Evolutionary conservation across 2,888 invertebrate species (phyloP), one percentile per base, ranked within the genome.

Genomic region (Baronia brevicornis): DNA sequence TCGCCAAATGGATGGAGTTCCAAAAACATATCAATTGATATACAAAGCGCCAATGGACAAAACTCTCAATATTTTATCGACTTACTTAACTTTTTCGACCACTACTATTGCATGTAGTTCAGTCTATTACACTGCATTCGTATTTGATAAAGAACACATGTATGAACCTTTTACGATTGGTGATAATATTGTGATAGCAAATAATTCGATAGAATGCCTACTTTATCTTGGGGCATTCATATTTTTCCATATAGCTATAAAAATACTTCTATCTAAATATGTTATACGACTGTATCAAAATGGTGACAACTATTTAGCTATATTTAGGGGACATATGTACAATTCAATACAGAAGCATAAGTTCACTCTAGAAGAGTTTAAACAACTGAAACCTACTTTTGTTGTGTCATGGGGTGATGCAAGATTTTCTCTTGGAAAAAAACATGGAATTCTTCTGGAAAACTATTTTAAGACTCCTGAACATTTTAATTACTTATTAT

Each of bases 11-110:
- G 82, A 84, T 43, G 58, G 61, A 14, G 39, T 84, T 22, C 57
- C 77, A 5, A 55, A 56, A 43, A 47, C 56, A 10, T 84, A 73
- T 70, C 58, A 79, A 19, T 43, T 84, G 29, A 78, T 84, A 34
- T 84, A 84, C 36, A 84, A 78, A 54, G 79, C 74, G 3, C 82
- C 84, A 1, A 77, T 84, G 79, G 68, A 67, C 3, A 59, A 53
- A 3, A 24, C 44, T 9, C 45, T 82, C 2, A 77, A 77, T 19
- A 68, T 53, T 42, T 32, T 60, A 3, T 47, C 73, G 1, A 51
- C 64, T 5, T 82, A 74, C 43, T 38, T 82, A 27, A 70, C 77
- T 10, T 35, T 69, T 24, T 64, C 80, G 4, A 72, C 74, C 10
- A 41, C 52, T 19, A 40, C 63, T 3, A 36, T 74, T 9, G 47